Base-by-base conservation (phyloP, 2,797 vertebrate genomes). In the Allobates femoralis region DNA sequence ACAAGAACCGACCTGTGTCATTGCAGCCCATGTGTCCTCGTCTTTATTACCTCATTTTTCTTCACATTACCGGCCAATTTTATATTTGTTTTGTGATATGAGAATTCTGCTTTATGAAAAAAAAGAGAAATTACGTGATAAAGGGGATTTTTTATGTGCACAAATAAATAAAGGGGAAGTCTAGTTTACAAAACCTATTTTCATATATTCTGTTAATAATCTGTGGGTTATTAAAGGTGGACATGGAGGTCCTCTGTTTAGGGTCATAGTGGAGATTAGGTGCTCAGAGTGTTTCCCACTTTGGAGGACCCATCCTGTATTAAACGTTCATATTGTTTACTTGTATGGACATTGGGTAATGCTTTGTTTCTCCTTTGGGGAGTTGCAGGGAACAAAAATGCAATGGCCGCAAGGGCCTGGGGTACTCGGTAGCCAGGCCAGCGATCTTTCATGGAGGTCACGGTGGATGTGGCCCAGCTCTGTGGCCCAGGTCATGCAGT, bases 1-100 rank as follows among this genome's bases (percentile, higher is more conserved):
- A 53, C 16, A 81, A 64, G 78, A 76, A 73, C 14, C n/a, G 76
- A 86, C 85, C 56, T 86, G 79, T 53, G 83, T 66, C 51, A 16
- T 73, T 18, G 28, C 21, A 4, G 67, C 3, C 67, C 3, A 2
- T 21, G 34, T 37, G 41, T 46, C 34, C 14, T 71, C 76, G 21
- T 32, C 28, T 37, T 34, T 58, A 58, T 58, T 34, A 23, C n/a
- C 37, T 46, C 37, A n/a, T 41, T 46, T 34, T 71, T 80, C n/a
- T 46, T 53, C 8, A 55, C 8, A 37, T 58, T 78, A 60, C 55
- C 14, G 19, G 23, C 19, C 28, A 78, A 32, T 34, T 32, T 58
- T 34, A n/a, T 60, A 60, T 78, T 78, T 34, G 46, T 53, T 81
- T 67, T 64, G 46, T 51, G 41, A 32, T 67, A 21, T 21, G 4